phyloP scores from a whole-genome alignment of 2,888 invertebrate genomes.

The Nipponacmea schrenckii region DNA sequence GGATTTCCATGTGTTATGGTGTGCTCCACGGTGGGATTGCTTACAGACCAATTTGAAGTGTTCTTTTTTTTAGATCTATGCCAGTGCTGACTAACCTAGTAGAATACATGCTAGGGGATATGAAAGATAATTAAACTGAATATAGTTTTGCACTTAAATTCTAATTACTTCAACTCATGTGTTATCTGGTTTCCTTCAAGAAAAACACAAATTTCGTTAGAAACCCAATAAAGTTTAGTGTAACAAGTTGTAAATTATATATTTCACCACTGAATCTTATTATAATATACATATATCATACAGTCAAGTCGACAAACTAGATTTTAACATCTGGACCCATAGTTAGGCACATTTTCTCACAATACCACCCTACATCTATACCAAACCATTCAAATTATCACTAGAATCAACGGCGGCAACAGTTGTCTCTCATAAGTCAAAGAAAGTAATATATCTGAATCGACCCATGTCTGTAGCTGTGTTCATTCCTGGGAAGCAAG shows the following conservation, averaged over 20 bases:
- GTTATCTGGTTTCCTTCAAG: not conserved
- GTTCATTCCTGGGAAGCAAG: no score
- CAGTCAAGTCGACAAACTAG: no score
- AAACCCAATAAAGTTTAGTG: not conserved
- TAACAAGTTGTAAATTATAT: conserved; percentile 9
- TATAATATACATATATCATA: conserved; percentile 4
- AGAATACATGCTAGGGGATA: no score
- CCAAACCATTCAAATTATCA: conserved; percentile 16
- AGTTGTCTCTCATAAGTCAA: conserved; percentile 24
- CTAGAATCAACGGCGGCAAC: conserved; percentile 11
- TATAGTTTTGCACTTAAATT: conserved; percentile 4
- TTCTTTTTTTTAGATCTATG: no score
- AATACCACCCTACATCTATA: conserved; percentile 1
- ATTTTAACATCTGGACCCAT: conserved; percentile 1
- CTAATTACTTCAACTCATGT: not conserved
- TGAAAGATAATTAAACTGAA: not conserved
- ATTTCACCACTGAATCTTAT: not conserved
- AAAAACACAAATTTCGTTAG: not conserved
- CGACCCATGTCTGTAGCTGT: conserved; percentile 14
- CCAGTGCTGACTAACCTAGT: no score
- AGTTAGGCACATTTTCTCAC: conserved; percentile 5
- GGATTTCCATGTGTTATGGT: no score
- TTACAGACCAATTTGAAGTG: no score
- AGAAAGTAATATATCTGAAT: conserved; percentile 8
- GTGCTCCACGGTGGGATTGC: no score